Base-by-base conservation (phyloP, 1,140 invertebrate species). In the Drosophila kurseongensis region DNA sequence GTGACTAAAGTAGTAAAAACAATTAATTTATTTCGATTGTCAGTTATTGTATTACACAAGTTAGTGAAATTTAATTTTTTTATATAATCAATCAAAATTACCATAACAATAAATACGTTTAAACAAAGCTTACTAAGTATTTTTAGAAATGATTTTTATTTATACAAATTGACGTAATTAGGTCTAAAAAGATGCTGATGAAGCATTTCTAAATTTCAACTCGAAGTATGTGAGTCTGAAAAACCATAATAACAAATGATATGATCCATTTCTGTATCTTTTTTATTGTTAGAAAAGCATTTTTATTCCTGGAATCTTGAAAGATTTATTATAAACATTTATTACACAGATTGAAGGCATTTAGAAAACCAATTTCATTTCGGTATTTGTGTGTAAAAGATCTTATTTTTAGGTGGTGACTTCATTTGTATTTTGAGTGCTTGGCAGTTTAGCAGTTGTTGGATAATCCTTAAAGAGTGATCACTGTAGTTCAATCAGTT, bases 401-500 rank as follows among this genome's bases (percentile, higher is more conserved):
- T 36, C n/a, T 52, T 32, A 14, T 5, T 32, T 36, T 52, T 32
- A 18, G 27, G 9, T 12, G 10, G 50, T 52, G 50, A 52, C 12
- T 52, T 52, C 50, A 32, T 51, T 1, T 35, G 14, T 9, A 36
- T 36, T 36, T 12, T 1, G 10, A 4, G 23, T 23, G 4, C 3
- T 16, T n/a, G 8, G 4, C 13, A 13, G 4, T 16, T 9, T 35
- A 4, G 14, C 56, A 51, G 50, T 57, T 32, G 50, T 47, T 9
- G 9, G 50, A 8, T 14, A 29, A 40, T 13, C 32, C 14, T 16
- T 7, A 52, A 36, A 9, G 10, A 16, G 50, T 52, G 50, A 52
- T 52, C 50, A 52, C 50, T 52, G 50, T 52, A 36, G 14, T 36
- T 52, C 32, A 36, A 52, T 52, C 50, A 35, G 32, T 52, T 52